Evolutionary conservation across 2,113 vertebrate species (phyloP).

Genomic region (Halcyon malimbica): DNA sequence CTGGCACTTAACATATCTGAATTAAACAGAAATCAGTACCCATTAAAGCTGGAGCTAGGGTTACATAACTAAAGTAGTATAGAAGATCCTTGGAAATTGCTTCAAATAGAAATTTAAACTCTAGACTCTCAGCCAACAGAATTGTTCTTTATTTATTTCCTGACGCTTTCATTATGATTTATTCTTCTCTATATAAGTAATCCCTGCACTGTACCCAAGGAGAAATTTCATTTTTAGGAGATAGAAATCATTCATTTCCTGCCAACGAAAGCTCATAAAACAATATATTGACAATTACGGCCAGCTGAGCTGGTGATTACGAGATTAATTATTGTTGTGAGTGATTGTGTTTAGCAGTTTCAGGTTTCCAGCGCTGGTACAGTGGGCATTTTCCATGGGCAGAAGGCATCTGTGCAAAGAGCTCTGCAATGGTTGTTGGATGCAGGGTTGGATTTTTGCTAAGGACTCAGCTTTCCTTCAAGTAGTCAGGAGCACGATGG

Average conservation of each 20-base stretch:
- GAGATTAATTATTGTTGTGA: slow-evolving; percentile 46
- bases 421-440: accelerated
- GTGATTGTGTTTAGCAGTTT: not conserved
- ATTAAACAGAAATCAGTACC: not conserved
- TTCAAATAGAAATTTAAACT: not conserved
- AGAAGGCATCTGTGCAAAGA: not conserved
- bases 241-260: slow-evolving; percentile 60
- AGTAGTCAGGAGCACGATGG: accelerated
- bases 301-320: slow-evolving; percentile 44
- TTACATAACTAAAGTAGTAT: not conserved
- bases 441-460: not conserved
- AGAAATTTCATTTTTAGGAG: slow-evolving; percentile 32
- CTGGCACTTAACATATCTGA: not conserved
- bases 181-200: slow-evolving; percentile 52
- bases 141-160: slow-evolving; percentile 18
- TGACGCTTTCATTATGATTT: slow-evolving; percentile 55
- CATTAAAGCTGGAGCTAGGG: not conserved
- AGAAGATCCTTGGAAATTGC: not conserved
- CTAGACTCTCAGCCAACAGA: not conserved
- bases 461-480: not conserved
- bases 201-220: not conserved
- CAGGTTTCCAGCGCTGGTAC: not conserved
- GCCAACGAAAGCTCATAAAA: slow-evolving; percentile 44
- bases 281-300: slow-evolving; percentile 47
- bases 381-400: not conserved